Evolutionary conservation across 2,888 invertebrate species (phyloP).

Genomic region (Tubulanus polymorphus): DNA sequence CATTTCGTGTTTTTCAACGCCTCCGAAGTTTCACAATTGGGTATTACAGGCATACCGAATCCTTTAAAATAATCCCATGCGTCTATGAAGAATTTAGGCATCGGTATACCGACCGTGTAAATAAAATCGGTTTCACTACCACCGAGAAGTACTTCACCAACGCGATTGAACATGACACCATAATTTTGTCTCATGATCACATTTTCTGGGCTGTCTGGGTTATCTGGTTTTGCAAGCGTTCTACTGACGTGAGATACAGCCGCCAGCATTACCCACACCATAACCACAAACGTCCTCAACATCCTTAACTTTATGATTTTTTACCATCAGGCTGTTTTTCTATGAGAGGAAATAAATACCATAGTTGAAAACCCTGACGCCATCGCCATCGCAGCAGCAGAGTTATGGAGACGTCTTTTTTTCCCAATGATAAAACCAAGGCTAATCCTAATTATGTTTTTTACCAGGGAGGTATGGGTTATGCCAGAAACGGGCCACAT

Average conservation of each 20-base stretch:
- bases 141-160: neutral
- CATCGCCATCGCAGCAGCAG: neutral
- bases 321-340: neutral
- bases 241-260: neutral
- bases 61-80: neutral
- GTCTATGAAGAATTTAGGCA: neutral
- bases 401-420: neutral
- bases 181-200: neutral
- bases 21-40: neutral
- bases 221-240: neutral
- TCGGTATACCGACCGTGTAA: neutral
- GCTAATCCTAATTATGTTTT: conserved; percentile 2
- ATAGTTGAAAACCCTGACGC: neutral
- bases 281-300: neutral
- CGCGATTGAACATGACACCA: neutral
- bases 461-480: conserved; percentile 2
- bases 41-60: neutral
- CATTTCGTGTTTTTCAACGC: neutral
- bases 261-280: neutral
- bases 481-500: neutral
- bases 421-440: neutral
- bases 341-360: neutral
- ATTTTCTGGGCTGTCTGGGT: neutral
- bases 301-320: neutral
- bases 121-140: neutral